Base-by-base conservation (phyloP, 2,888 invertebrate species). In the Epinotia ramella region DNA sequence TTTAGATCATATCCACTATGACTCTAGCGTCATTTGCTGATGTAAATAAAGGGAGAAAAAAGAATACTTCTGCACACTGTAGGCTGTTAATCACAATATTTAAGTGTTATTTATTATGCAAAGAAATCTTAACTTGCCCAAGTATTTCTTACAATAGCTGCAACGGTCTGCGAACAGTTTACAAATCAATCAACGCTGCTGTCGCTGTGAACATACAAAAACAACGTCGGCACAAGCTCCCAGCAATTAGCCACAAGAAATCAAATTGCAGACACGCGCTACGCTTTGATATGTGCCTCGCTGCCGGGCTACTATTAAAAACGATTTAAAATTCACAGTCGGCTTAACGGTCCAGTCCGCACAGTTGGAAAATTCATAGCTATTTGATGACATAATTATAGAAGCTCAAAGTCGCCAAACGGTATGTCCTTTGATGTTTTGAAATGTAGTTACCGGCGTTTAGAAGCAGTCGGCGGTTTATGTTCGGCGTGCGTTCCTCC, bases 251-350 rank as follows among this genome's bases (percentile, higher is more conserved):
- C 64, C 70, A 16, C 66, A 75, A 69, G 69, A 77, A 73, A 73
- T 90, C 88, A 84, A 89, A 92, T 91, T 88, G 82, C 82, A 84
- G 84, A 81, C 81, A 80, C 83, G 80, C 86, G 85, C 84, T 80
- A n/a, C 84, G 87, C 89, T 92, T 89, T 90, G 88, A 87, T 83
- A 85, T 82, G 80, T 83, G 84, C 82, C 78, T 79, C 80, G 80
- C 78, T 80, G 83, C 81, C 79, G 81, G 79, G 76, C 70, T 81
- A 84, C 88, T 89, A 92, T 93, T 93, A 93, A 93, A 94, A 92
- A 90, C 87, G 89, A 91, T 93, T 92, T 94, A 93, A 91, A 93
- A 94, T 94, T 93, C 93, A 94, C 92, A 91, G 91, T 92, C 89
- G 88, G 90, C 89, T 90, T 87, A 88, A 86, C 86, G 85, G 87